phyloP scores from a whole-genome alignment of 2,113 vertebrate genomes.

The Stictonetta naevosa region DNA sequence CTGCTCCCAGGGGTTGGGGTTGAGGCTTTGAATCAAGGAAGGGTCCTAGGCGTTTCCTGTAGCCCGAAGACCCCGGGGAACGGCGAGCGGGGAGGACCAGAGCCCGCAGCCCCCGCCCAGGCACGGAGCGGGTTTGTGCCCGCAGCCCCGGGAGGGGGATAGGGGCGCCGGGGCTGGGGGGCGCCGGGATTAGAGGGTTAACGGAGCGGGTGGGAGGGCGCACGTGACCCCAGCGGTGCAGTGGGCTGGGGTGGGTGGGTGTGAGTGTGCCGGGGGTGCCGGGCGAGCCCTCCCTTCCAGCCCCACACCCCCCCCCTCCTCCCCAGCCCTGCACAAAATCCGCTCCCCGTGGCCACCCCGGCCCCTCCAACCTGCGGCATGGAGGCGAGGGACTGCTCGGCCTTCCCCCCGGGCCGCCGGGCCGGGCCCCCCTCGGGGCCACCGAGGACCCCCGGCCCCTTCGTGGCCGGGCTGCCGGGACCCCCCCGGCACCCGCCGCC shows the following conservation, averaged over 20 bases:
- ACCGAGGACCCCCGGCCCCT: constrained; percentile 36
- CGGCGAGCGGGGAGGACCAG: background rate
- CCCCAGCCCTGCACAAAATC: background rate
- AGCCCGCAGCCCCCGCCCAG: background rate
- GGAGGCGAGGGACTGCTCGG: constrained; percentile 84
- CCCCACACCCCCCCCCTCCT: background rate
- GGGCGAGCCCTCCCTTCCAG: constrained; percentile 1
- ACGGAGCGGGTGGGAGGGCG: constrained; percentile 61
- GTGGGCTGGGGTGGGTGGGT: constrained; percentile 60
- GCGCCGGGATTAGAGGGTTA: constrained; percentile 77
- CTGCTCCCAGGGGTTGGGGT: background rate
- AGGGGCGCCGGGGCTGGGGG: background rate
- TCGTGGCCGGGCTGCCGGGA: constrained; percentile 21
- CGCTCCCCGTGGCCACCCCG: background rate
- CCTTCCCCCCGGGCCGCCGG: constrained; percentile 75
- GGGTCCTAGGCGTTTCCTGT: constrained; percentile 25
- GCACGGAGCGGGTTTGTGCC: background rate
- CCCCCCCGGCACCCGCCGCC: constrained; percentile 57
- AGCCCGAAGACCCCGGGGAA: background rate
- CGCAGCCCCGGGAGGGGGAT: background rate
- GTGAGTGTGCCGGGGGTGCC: constrained; percentile 19
- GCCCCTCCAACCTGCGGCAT: constrained; percentile 66
- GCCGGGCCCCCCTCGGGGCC: constrained; percentile 52
- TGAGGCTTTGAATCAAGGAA: background rate
- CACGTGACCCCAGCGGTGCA: constrained; percentile 80